Evolutionary conservation across 2,113 vertebrate genomes (phyloP).

Genomic region (Edolisoma coerulescens): DNA sequence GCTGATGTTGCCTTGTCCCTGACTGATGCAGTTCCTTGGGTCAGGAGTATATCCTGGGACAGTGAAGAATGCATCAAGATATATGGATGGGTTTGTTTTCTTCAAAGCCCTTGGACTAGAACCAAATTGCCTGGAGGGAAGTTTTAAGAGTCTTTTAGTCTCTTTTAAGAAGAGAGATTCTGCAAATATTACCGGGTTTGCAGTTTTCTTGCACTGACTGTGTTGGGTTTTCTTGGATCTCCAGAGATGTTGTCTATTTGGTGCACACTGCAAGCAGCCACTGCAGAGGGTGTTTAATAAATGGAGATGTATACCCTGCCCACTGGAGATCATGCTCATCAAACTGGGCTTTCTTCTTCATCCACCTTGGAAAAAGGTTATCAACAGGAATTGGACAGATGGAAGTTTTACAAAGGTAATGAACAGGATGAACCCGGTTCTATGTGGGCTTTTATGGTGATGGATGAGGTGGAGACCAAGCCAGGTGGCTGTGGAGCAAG

Average conservation of each 20-base stretch:
- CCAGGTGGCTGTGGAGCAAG: background rate
- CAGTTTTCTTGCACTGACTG: background rate
- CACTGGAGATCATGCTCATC: background rate
- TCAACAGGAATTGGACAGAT: background rate
- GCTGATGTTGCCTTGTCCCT: background rate
- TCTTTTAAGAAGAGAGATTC: background rate
- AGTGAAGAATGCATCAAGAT: background rate
- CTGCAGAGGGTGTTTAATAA: background rate
- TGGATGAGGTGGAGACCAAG: background rate
- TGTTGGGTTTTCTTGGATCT: background rate
- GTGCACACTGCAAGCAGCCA: background rate
- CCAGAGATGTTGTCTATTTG: background rate
- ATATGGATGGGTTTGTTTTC: background rate
- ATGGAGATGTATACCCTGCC: background rate
- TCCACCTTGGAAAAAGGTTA: background rate
- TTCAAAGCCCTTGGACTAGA: background rate
- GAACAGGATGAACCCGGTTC: background rate
- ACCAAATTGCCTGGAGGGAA: slow-evolving; percentile 13
- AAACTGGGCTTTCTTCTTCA: background rate
- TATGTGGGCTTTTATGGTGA: background rate
- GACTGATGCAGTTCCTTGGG: background rate
- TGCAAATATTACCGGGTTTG: background rate
- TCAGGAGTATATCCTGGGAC: background rate
- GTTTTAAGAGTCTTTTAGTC: background rate
- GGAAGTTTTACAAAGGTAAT: background rate